Base-by-base conservation (phyloP, 2,113 vertebrate genomes). In the Colistium nudipinnis region DNA sequence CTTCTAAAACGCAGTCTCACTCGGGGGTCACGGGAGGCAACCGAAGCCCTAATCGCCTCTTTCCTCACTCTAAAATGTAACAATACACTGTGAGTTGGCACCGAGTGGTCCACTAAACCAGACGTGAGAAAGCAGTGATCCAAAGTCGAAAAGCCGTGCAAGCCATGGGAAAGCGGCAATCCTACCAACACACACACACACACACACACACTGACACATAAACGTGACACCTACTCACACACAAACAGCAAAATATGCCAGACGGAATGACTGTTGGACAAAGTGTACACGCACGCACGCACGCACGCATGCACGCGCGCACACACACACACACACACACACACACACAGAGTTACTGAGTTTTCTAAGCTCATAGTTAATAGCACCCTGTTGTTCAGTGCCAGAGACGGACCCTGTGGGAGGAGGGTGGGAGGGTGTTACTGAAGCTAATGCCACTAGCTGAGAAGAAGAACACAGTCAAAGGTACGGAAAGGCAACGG, bases 301-400 rank as follows among this genome's bases (percentile, higher is more conserved):
- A 17, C 6, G 41, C 2, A 6, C 45, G 41, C 19, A 64, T 33
- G 47, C 27, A 22, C 22, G 43, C 12, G 82, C 80, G 78, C 28
- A 25, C 43, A 55, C 53, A 33, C 20, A 63, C 61, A 62, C 30
- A 59, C 25, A 33, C 8, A 61, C 54, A 62, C 55, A 62, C 59
- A 56, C 25, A 56, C 55, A 30, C 57, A 66, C 25, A 52, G 3
- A 61, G 85, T 67, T 82, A 78, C 59, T 74, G 70, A 86, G 81
- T 83, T 67, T 56, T 80, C 70, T 85, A 80, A 85, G 79, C 80
- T 75, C 65, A 76, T 69, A 53, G 68, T 76, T 87, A 89, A 87
- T 82, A 88, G 83, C 86, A 88, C 81, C 83, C 61, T 75, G 83
- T 84, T 84, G 83, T 84, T 87, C 81, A 84, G 83, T 88, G 88